Percentiles rank a stretch among this genome's conserved stretches.
Evolutionary conservation across 2,113 vertebrate genomes (phyloP).

Genomic region (Dasypus novemcinctus): DNA sequence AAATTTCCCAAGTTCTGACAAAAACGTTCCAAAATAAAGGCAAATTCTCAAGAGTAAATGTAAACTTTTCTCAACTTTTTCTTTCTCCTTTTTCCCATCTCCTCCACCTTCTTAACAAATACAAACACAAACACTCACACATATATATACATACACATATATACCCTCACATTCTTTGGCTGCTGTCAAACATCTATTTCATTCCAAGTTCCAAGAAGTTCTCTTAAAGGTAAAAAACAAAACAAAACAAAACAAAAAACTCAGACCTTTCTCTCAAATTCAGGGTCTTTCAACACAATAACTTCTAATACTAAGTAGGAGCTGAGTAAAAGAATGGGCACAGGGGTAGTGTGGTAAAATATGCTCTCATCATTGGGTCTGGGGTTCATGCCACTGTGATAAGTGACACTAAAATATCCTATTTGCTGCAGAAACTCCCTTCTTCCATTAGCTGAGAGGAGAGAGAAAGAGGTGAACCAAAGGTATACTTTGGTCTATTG

Average conservation of each 20-base stretch:
- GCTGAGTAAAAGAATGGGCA: constrained; percentile 12
- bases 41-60: constrained; percentile 56
- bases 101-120: neutral
- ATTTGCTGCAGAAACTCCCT: neutral
- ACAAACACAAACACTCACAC: neutral
- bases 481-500: neutral
- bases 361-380: neutral
- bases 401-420: neutral
- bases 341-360: neutral
- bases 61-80: constrained; percentile 53
- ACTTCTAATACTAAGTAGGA: constrained; percentile 10
- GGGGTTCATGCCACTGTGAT: neutral
- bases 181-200: constrained; percentile 66
- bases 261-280: neutral
- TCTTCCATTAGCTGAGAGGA: neutral
- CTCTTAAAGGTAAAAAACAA: constrained; percentile 66
- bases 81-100: neutral
- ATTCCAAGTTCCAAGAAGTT: constrained; percentile 72
- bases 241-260: no score
- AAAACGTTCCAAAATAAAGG: constrained; percentile 64
- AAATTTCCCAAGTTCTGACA: constrained; percentile 65
- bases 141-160: neutral
- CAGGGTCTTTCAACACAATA: neutral
- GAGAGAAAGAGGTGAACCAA: neutral
- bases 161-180: neutral